Evolutionary conservation across 2,797 vertebrate species (phyloP), one percentile per base, ranked within the genome.

Genomic region (Poeciliopsis presidionis): DNA sequence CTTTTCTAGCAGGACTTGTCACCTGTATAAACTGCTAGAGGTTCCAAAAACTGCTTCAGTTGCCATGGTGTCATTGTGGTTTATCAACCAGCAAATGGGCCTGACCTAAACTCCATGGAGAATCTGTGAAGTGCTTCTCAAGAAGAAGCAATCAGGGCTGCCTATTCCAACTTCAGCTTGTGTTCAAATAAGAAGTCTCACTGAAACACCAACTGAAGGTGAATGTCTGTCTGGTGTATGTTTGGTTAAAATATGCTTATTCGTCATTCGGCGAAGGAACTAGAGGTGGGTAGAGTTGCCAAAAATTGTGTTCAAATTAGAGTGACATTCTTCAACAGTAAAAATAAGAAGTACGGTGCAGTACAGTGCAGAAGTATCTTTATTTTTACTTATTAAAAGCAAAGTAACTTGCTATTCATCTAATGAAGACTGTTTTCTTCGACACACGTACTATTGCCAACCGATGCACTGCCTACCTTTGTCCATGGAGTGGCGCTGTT

Each of bases 401-500:
- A 22, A 53, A 22, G 49, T 53, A 53, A 67, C 7, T 39, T 7
- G 4, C 14, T 36, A 63, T 18, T 7, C 61, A 11, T 4, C 8
- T 25, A 39, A 41, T 12, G 63, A 39, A 33, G 30, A 4, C 18
- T 33, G 33, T 8, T 41, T 67, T 25, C 22, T 33, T 61, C 11
- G 13, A 28, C 57, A 5, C 28, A 30, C 1, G 6, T 14, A 2
- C 49, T 22, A 51, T 22, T 25, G 9, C 5, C 30, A 30, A 53
- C 5, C 11, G 49, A 55, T 55, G 49, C 61, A 47, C 28, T 39
- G 2, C 7, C 61, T 0, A 0, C 4, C 2, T 76, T 5, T 0
- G 1, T 13, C 90, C 93, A 74, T 86, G 75, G 13, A 69, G 73
- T 41, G 89, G 70, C 85, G 81, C 85, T 82, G 86, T 75, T 77